Evolutionary conservation across 2,888 invertebrate genomes (phyloP), one percentile per base, ranked within the genome.

Genomic region (Lithodes maja): DNA sequence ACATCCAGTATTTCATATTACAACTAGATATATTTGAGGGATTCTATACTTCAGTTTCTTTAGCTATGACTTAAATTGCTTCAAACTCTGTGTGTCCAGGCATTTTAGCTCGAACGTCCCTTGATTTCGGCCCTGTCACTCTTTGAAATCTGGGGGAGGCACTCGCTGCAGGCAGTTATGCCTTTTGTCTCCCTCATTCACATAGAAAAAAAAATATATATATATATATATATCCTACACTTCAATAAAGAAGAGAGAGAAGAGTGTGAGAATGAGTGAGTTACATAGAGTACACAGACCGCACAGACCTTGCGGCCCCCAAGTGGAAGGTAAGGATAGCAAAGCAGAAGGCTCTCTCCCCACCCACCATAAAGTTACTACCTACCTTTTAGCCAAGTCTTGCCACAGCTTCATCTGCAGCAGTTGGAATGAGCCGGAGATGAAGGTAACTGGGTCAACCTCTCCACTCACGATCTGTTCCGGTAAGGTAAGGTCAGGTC

Each of bases 391-490:
- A 3, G 83, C 78, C 49, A 87, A 17, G 54, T 87, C 69, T 12
- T 12, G 68, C 87, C 87, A 87, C 1, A 83, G n/a, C 33, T 87
- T 79, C 79, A 87, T 78, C 17, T 87, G 87, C 54, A 87, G 33
- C 7, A 87, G 79, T 79, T 87, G 69, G 7, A 87, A 17, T 33
- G 83, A 79, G n/a, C 79, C 74, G 3, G 87, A 61, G 15, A 87
- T 69, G 87, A 87, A 87, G 17, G 83, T 69, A 33, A 87, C 79
- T 15, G 87, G 83, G 79, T 84, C 83, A 12, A 79, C 82, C 17
- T 86, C 83, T 5, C 83, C 84, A 3, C 50, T 71, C 12, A 80
- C 68, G 49, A 87, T 79, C 87, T 87, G 68, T 54, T 3, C 61
- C 5, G 61, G 61, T 61, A 5, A 61, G 61, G 5, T 61, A 7